Percentiles rank a stretch among this genome's conserved stretches.
phyloP scores from a whole-genome alignment of 2,888 invertebrate species.

The Patella caerulea region DNA sequence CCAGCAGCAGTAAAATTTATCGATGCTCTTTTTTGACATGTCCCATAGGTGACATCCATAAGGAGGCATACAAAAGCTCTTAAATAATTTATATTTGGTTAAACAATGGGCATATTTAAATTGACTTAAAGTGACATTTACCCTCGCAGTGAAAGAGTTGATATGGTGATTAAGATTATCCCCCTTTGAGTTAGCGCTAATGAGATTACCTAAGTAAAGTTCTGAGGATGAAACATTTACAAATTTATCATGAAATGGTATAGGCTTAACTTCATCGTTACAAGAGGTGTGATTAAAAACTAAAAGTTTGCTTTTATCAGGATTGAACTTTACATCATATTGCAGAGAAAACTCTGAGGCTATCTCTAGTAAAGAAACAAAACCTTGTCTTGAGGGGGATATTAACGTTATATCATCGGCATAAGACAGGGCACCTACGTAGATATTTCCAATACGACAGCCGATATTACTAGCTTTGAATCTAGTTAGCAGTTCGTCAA shows the following conservation, averaged over 20 bases:
- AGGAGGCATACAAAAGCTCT: neutral
- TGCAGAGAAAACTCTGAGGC: neutral
- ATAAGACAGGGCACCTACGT: constrained; percentile 24
- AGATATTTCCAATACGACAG: constrained; percentile 19
- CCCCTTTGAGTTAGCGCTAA: neutral
- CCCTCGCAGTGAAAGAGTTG: neutral
- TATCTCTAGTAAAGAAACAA: neutral
- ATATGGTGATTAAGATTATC: neutral
- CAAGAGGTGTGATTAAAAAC: neutral
- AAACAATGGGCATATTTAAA: neutral
- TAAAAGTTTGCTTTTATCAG: constrained; percentile 9
- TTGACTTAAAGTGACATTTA: neutral
- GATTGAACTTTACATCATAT: neutral
- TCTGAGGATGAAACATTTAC: neutral
- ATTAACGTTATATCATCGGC: constrained; percentile 28
- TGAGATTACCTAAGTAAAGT: neutral
- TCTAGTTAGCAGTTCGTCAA: constrained; percentile 18
- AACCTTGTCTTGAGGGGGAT: neutral
- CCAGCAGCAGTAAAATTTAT: neutral
- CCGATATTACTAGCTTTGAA: constrained; percentile 12
- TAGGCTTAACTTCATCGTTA: neutral
- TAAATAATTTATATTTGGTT: neutral
- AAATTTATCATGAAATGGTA: neutral
- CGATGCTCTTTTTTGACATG: neutral
- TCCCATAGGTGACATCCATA: constrained; percentile 2